These are phyloP conservation scores for Lepidochitona cinerea DNA, from an alignment of 2,888 invertebrate genomes.

Conservation along the genomic window DNA sequence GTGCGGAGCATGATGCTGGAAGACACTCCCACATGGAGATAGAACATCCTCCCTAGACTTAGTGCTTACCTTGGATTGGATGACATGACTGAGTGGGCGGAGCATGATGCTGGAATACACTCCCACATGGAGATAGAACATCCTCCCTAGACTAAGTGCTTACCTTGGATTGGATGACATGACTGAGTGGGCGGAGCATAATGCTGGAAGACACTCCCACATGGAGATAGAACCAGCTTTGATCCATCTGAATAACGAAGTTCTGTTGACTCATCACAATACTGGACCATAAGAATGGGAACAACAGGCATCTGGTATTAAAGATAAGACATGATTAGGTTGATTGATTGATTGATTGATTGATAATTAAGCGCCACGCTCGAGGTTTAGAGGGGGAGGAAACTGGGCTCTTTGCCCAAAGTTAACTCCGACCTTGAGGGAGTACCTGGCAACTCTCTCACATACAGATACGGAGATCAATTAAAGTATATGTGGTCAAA, in stretches of 20 bases:
- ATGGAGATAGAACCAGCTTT: constrained; percentile 58
- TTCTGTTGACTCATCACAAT: constrained; percentile 61
- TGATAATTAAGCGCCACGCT: too few relatives aligned
- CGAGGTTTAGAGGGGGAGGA: too few relatives aligned
- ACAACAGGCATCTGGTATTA: constrained; percentile 32
- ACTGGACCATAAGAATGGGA: constrained; percentile 59
- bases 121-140: constrained; percentile 64
- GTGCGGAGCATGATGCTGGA: too few relatives aligned
- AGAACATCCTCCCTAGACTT: too few relatives aligned
- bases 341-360: too few relatives aligned
- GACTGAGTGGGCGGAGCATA: constrained; percentile 36
- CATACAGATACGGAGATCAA: too few relatives aligned
- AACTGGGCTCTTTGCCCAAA: too few relatives aligned
- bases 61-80: constrained; percentile 55
- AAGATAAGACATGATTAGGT: neutral
- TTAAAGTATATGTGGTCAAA: too few relatives aligned
- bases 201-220: constrained; percentile 60
- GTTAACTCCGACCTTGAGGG: too few relatives aligned
- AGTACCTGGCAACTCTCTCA: too few relatives aligned
- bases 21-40: too few relatives aligned
- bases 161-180: constrained; percentile 56
- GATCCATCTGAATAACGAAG: constrained; percentile 61
- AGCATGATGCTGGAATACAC: constrained; percentile 53
- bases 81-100: constrained; percentile 39
- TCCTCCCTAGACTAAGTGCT: too few relatives aligned